A percentile compares a stretch with the other conserved stretches of the same genome.
phyloP scores from a whole-genome alignment of 2,888 invertebrate genomes.

The Ashinkailepas kermadecensis region DNA sequence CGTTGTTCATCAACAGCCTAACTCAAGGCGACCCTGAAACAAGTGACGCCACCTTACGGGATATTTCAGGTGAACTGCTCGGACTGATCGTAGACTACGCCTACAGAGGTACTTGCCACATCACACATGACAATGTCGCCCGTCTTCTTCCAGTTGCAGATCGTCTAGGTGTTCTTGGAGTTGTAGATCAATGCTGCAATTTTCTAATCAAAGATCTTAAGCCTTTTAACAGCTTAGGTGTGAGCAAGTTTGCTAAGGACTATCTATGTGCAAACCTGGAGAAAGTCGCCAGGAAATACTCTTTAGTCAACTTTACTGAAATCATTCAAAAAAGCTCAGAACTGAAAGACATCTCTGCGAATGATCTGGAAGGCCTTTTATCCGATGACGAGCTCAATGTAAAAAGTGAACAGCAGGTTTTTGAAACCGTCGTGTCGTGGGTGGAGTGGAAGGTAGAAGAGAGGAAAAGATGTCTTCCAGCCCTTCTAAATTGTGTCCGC shows the following conservation, averaged over 20 bases:
- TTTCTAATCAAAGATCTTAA: conserved; percentile 55
- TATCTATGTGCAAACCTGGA: conserved; percentile 62
- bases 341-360: conserved; percentile 53
- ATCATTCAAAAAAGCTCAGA: conserved; percentile 42
- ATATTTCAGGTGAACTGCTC: conserved; percentile 47
- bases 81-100: conserved; percentile 62
- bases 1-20: conserved; percentile 60
- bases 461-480: conserved; percentile 51
- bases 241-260: conserved; percentile 59
- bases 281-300: conserved; percentile 38
- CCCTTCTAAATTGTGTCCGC: conserved; percentile 56
- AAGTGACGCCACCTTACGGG: conserved; percentile 53
- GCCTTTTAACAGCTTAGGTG: conserved; percentile 62
- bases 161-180: conserved; percentile 62
- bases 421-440: conserved; percentile 66
- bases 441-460: conserved; percentile 52
- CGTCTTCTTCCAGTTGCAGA: conserved; percentile 61
- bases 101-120: conserved; percentile 59
- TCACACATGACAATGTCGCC: conserved; percentile 60
- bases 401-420: conserved; percentile 62
- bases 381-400: conserved; percentile 64
- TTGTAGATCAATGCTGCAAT: conserved; percentile 61
- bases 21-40: conserved; percentile 55
- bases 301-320: not conserved
- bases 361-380: conserved; percentile 57